A percentile compares a stretch with the other conserved stretches of the same genome.
These are phyloP conservation scores for Hypena proboscidalis DNA, from an alignment of 2,888 invertebrate species.

Conservation along the genomic window DNA sequence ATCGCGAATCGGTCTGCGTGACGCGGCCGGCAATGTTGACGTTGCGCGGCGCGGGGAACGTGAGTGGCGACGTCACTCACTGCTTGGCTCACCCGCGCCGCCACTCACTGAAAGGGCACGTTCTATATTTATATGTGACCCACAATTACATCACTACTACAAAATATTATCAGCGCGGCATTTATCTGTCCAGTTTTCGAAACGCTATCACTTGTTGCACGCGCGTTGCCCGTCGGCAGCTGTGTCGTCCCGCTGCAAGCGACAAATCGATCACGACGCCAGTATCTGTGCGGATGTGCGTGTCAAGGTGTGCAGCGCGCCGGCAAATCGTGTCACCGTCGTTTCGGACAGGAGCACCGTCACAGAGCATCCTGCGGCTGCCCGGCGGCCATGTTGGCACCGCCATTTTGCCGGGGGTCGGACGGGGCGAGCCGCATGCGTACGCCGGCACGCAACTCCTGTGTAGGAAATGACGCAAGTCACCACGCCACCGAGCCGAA, in stretches of 20 bases:
- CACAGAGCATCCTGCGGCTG: slow-evolving; percentile 82
- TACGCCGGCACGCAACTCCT: slow-evolving; percentile 77
- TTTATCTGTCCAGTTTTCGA: slow-evolving; percentile 60
- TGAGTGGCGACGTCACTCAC: slow-evolving; percentile 77
- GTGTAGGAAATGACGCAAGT: slow-evolving; percentile 73
- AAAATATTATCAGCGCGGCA: slow-evolving; percentile 62
- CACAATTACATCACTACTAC: slow-evolving; percentile 74
- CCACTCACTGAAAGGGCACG: slow-evolving; percentile 76
- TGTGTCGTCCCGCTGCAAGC: slow-evolving; percentile 57
- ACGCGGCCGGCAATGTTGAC: slow-evolving; percentile 79
- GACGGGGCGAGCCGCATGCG: slow-evolving; percentile 81
- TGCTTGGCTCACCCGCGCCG: slow-evolving; percentile 80
- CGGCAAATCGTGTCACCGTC: slow-evolving; percentile 72
- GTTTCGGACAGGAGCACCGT: slow-evolving; percentile 75
- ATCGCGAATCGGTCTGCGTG: slow-evolving; percentile 61
- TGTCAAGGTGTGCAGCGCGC: slow-evolving; percentile 70
- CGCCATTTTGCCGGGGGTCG: slow-evolving; percentile 84
- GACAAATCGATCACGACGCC: slow-evolving; percentile 69
- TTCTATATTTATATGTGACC: slow-evolving; percentile 78
- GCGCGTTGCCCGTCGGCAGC: slow-evolving; percentile 61
- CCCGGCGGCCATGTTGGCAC: slow-evolving; percentile 84
- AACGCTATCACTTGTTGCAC: slow-evolving; percentile 82
- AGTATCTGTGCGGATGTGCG: slow-evolving; percentile 65
- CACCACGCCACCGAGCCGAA: slow-evolving; percentile 52
- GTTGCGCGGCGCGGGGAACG: slow-evolving; percentile 81